Percentiles rank a stretch among this genome's conserved stretches.
Evolutionary conservation across 1,140 invertebrate species (phyloP).

Genomic region (Medauroidea extradentata): DNA sequence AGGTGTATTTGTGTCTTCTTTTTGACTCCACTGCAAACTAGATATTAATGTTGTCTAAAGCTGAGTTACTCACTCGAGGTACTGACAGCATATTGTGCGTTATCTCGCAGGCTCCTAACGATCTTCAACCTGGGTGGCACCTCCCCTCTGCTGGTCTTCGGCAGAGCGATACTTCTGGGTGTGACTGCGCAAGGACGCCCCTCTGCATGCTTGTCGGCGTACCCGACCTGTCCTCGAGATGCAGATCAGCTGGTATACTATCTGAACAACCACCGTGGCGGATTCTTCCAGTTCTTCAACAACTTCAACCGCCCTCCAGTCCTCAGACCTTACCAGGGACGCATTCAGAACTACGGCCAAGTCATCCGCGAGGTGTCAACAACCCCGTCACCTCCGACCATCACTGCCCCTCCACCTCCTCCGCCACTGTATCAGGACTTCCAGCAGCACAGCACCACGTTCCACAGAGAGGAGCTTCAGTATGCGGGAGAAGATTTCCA

Average conservation of each 20-base stretch:
- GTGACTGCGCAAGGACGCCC: slow-evolving; percentile 58
- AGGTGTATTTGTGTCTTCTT: no score
- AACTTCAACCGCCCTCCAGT: not conserved
- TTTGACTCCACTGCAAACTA: no score
- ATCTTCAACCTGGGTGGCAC: slow-evolving; percentile 42
- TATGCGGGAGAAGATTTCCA: not conserved
- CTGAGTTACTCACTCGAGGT: no score
- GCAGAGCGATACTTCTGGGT: slow-evolving; percentile 65
- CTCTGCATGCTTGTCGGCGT: slow-evolving; percentile 55
- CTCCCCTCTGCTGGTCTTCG: slow-evolving; percentile 63
- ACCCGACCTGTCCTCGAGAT: slow-evolving; percentile 67
- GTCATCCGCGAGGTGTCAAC: not conserved
- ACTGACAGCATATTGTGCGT: no score
- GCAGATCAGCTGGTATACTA: slow-evolving; percentile 67
- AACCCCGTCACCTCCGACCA: not conserved
- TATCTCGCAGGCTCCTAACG: slow-evolving; percentile 46
- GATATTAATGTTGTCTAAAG: no score
- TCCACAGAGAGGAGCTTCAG: not conserved
- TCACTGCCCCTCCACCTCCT: not conserved
- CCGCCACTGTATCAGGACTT: not conserved
- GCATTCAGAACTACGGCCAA: not conserved
- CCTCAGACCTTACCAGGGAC: not conserved
- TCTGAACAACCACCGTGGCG: slow-evolving; percentile 80
- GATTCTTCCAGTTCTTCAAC: slow-evolving; percentile 74
- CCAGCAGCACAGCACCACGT: not conserved